These are phyloP conservation scores for Caenorhabditis zanzibari DNA, from an alignment of 2,888 invertebrate genomes.

Conservation along the genomic window DNA sequence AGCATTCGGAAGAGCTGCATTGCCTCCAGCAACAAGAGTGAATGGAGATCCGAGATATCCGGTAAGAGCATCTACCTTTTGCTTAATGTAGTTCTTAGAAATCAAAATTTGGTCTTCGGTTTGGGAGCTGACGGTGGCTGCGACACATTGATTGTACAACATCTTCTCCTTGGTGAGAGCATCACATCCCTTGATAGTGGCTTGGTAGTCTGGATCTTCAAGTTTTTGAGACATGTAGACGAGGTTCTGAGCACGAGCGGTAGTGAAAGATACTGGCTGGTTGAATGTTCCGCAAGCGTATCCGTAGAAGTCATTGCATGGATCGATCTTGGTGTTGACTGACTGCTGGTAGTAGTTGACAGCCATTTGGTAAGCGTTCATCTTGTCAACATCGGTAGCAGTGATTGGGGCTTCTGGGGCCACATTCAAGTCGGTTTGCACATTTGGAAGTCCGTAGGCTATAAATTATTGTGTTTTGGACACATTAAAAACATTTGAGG, in stretches of 20 bases:
- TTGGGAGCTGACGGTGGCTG: slow-evolving; percentile 20
- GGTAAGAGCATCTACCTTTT: slow-evolving; percentile 52
- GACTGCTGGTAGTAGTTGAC: slow-evolving; percentile 69
- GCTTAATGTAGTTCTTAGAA: slow-evolving; percentile 60
- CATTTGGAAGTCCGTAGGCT: slow-evolving; percentile 65
- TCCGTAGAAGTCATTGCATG: slow-evolving; percentile 80
- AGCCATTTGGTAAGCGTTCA: slow-evolving; percentile 69
- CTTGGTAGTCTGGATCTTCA: slow-evolving; percentile 66
- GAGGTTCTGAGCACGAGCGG: slow-evolving; percentile 68
- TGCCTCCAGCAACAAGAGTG: slow-evolving; percentile 52
- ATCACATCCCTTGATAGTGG: slow-evolving; percentile 52
- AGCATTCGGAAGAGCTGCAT: slow-evolving; percentile 51
- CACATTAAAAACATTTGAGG: too few species aligned
- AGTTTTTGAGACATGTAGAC: slow-evolving; percentile 70
- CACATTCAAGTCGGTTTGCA: slow-evolving; percentile 68
- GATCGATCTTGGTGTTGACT: slow-evolving; percentile 72
- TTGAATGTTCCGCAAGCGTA: slow-evolving; percentile 78
- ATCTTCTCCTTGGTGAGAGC: slow-evolving; percentile 70
- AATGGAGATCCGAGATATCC: slow-evolving; percentile 50
- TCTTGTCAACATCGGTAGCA: slow-evolving; percentile 60
- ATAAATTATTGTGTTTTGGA: not conserved
- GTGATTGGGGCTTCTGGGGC: slow-evolving; percentile 61
- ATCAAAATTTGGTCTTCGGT: slow-evolving; percentile 57
- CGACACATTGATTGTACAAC: slow-evolving; percentile 67
- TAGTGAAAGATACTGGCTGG: slow-evolving; percentile 67